These are phyloP conservation scores for Oncorhynchus kisutch DNA, from an alignment of 2,113 vertebrate genomes.

Conservation along the genomic window DNA sequence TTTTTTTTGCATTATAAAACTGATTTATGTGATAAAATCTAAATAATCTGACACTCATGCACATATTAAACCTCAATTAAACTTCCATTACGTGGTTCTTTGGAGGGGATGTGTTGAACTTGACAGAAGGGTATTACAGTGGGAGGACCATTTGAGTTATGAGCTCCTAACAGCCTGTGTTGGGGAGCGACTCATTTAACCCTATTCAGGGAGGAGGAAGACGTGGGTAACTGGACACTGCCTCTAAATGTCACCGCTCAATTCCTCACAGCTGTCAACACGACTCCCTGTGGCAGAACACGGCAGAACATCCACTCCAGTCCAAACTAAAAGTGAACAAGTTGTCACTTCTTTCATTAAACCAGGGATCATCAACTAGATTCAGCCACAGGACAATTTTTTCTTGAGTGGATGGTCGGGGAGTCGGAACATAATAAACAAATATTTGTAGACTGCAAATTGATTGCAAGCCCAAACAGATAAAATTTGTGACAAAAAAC, in stretches of 20 bases:
- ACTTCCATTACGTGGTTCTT: neutral
- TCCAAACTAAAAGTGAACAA: slow-evolving; percentile 31
- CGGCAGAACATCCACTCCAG: slow-evolving; percentile 13
- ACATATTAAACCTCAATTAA: slow-evolving; percentile 12
- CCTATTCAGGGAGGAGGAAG: slow-evolving; percentile 55
- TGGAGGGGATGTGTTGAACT: slow-evolving; percentile 8
- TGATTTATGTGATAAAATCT: neutral
- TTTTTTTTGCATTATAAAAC: neutral
- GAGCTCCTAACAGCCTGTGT: slow-evolving; percentile 7
- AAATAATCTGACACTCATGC: neutral
- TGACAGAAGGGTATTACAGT: slow-evolving; percentile 13
- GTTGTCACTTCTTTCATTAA: slow-evolving; percentile 23
- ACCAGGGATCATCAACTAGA: slow-evolving; percentile 45
- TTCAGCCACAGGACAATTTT: neutral
- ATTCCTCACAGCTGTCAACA: slow-evolving; percentile 68
- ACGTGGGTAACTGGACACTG: slow-evolving; percentile 63
- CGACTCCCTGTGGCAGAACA: slow-evolving; percentile 43
- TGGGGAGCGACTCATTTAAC: slow-evolving; percentile 24
- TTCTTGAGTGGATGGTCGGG: no score
- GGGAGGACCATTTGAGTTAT: slow-evolving; percentile 12
- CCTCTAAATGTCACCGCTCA: slow-evolving; percentile 65
- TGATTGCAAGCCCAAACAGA: no score
- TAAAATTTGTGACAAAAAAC: no score
- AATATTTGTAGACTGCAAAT: no score
- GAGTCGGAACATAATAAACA: no score